Base-by-base conservation (phyloP, 2,113 vertebrate genomes). In the Vidua macroura region DNA sequence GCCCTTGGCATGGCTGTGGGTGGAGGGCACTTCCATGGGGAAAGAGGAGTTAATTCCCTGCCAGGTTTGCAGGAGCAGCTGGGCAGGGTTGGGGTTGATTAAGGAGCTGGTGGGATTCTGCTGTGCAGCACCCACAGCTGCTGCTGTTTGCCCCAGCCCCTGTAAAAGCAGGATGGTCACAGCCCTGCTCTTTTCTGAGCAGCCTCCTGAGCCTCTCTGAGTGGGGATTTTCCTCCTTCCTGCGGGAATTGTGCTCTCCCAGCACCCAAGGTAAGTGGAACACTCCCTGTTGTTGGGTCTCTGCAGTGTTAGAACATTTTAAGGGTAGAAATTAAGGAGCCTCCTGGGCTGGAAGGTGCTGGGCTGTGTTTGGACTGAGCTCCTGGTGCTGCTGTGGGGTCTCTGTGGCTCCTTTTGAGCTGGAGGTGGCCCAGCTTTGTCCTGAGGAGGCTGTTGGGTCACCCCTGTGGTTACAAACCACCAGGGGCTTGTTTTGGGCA, bases 111-210 rank as follows among this genome's bases (percentile, higher is more conserved):
- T 11, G 74, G 15, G 35, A 16, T 30, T 33, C 25, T 9, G 13
- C 4, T 52, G 75, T 66, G 83, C 83, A 8, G 1, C 41, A 2
- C 13, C 39, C 79, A 30, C 91, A 88, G 82, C 66, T 93, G 92
- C 21, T 5, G 73, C 11, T 19, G 1, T 1, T 58, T 44, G 35
- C 43, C 37, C 52, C 72, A 15, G 33, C 35, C 35, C 24, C 43
- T 35, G 7, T 13, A 67, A 51, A 78, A 85, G 10, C 33, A 39
- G 16, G n/a, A 3, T 23, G 60, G 46, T 1, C 10, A 3, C 8
- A 1, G 0, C 0, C 0, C 0, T 0, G 0, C 0, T 5, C 0
- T 0, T 2, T 0, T 24, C 0, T 23, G 1, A 3, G 9, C 7
- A 4, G 7, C 0, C 2, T 12, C 0, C 2, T 14, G 21, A 13